Evolutionary conservation across 2,888 invertebrate genomes (phyloP), one percentile per base, ranked within the genome.

Genomic region (Dasypolia templi): DNA sequence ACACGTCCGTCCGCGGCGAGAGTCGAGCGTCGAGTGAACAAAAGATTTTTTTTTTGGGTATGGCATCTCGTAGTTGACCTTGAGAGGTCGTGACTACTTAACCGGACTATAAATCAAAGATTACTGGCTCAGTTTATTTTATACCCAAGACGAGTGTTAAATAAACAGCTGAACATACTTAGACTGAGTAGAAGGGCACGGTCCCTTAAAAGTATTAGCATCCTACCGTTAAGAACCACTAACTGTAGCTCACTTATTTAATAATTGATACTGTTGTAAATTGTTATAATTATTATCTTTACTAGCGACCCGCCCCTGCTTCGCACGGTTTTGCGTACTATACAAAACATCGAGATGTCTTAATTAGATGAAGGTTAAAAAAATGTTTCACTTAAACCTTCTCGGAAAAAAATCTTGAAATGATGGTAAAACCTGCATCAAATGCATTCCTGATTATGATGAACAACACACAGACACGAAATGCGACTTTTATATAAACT

Each of bases 111-210:
- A n/a, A n/a, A n/a, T n/a, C n/a, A n/a, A n/a, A 64, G n/a, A 62
- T 76, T 35, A 53, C 59, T 55, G 39, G 32, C 49, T 53, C n/a
- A 55, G 62, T 69, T 78, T 73, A 73, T 55, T 71, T 63, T 26
- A 59, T 56, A 61, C 56, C 70, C 69, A 42, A 56, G 72, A 56
- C 55, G 44, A 67, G 63, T 68, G 67, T 63, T 53, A 58, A 73
- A 68, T 72, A 82, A 72, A 68, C 73, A 49, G 35, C 7, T 56
- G 26, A 55, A 72, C 46, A 66, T 76, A 70, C 65, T 73, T 79
- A 62, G 46, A 61, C 26, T 19, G 22, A 26, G 62, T 46, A 26
- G 32, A 76, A 53, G 55, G 7, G 35, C 35, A 35, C 35, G 5
- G 35, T 35, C 35, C n/a, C n/a, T n/a, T n/a, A n/a, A n/a, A n/a